These are phyloP conservation scores for Pocillopora verrucosa DNA, from an alignment of 64 coral and sea anemone genomes.

Conservation along the genomic window DNA sequence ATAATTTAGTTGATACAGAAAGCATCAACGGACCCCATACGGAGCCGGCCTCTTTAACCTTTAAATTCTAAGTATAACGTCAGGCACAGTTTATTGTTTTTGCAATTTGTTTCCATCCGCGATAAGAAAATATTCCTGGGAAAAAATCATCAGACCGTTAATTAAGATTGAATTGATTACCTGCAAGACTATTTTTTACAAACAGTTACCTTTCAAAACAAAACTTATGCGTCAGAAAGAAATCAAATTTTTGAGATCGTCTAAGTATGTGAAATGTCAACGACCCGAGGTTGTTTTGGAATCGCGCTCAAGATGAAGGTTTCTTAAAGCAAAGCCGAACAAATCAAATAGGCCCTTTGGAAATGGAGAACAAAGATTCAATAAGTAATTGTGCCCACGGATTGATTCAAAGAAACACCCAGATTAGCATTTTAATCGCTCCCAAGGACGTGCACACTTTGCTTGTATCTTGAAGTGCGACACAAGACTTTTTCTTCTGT, in stretches of 20 bases:
- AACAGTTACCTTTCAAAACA: too few species aligned
- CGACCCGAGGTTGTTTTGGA: too few species aligned
- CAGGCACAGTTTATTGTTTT: neutral
- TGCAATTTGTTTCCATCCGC: too few species aligned
- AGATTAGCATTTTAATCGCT: neutral
- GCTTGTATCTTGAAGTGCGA: neutral
- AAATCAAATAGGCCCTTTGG: neutral
- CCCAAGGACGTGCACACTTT: neutral
- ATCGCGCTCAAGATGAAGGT: neutral
- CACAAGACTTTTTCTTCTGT: too few species aligned
- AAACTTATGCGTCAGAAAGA: neutral
- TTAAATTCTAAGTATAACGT: neutral
- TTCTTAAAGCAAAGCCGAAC: neutral
- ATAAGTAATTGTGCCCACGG: neutral
- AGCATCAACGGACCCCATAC: neutral
- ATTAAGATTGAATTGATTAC: neutral
- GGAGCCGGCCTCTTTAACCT: neutral
- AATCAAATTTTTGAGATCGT: neutral
- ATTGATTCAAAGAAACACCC: neutral
- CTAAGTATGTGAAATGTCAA: neutral
- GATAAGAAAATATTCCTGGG: too few species aligned
- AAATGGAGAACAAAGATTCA: neutral
- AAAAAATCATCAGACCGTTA: neutral
- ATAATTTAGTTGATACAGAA: neutral
- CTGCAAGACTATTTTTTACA: too few species aligned